A percentile compares a stretch with the other conserved stretches of the same genome.
phyloP scores from a whole-genome alignment of 2,888 invertebrate species.

The Lamellibrachia satsuma region DNA sequence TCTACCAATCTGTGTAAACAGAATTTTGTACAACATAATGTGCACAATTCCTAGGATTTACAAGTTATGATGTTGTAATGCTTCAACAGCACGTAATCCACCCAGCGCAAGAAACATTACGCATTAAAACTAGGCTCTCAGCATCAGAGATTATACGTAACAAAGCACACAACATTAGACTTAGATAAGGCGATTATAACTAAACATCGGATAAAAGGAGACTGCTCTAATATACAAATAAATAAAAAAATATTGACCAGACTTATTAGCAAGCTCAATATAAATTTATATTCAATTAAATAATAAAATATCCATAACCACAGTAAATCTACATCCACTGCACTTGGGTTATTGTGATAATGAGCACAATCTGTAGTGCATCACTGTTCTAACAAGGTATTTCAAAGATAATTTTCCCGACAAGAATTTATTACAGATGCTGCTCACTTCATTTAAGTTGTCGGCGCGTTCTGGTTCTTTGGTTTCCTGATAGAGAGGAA shows the following conservation, averaged over 20 bases:
- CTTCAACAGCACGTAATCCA: no score
- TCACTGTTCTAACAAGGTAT: background rate
- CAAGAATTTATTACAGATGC: background rate
- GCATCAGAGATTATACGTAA: background rate
- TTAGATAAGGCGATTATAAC: background rate
- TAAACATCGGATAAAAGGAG: background rate
- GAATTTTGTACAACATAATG: background rate
- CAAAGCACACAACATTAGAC: background rate
- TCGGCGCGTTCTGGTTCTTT: constrained; percentile 82
- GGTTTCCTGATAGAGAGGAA: constrained; percentile 83
- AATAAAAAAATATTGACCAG: background rate
- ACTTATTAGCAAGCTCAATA: background rate
- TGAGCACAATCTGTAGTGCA: background rate
- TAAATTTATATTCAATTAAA: background rate
- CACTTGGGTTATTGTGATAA: background rate
- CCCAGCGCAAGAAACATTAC: no score
- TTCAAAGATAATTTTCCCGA: background rate
- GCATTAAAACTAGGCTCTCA: background rate
- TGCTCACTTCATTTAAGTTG: constrained; percentile 87
- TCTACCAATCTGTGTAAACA: background rate
- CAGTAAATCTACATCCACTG: background rate
- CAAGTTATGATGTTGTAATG: no score
- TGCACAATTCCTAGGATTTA: no score
- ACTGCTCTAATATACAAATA: background rate
- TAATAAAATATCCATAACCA: background rate